Conservation (phyloP, 2,888 invertebrate genomes). For the Caenorhabditis sinica region DNA sequence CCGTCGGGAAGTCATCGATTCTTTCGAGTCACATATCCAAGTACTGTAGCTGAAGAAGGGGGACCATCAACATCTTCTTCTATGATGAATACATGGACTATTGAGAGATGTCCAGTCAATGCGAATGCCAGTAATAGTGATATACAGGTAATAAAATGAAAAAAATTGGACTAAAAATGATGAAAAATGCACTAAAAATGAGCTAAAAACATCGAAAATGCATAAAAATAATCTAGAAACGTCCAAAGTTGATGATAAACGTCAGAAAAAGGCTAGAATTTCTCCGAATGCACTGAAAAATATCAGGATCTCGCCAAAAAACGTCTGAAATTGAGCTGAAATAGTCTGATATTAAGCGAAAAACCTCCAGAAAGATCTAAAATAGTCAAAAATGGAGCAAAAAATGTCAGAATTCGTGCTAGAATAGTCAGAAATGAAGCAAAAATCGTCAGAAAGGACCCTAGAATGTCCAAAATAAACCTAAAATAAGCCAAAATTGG, state of each 20-base stretch:
- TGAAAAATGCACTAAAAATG: neutral
- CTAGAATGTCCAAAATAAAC: too few relatives aligned
- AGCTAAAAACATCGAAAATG: neutral
- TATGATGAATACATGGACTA: slow-evolving; percentile 16
- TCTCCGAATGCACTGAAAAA: too few relatives aligned
- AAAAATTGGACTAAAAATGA: neutral
- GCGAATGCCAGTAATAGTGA: slow-evolving; percentile 36
- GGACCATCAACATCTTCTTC: too few relatives aligned
- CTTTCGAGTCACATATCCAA: slow-evolving; percentile 29
- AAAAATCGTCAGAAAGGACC: too few relatives aligned
- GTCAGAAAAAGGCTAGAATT: too few relatives aligned
- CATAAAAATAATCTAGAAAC: neutral
- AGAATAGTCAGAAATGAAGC: too few relatives aligned
- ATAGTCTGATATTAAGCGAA: neutral
- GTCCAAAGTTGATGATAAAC: neutral
- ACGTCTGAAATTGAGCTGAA: neutral
- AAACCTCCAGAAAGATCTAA: neutral
- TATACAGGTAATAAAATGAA: slow-evolving; percentile 36
- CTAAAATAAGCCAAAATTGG: too few relatives aligned
- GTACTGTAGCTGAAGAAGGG: neutral
- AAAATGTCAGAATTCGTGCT: too few relatives aligned
- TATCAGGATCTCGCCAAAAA: too few relatives aligned
- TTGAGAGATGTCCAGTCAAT: slow-evolving; percentile 14
- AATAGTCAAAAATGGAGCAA: too few relatives aligned
- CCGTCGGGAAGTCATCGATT: slow-evolving; percentile 62